phyloP scores from a whole-genome alignment of 2,113 vertebrate genomes.

The Heterotis niloticus region DNA sequence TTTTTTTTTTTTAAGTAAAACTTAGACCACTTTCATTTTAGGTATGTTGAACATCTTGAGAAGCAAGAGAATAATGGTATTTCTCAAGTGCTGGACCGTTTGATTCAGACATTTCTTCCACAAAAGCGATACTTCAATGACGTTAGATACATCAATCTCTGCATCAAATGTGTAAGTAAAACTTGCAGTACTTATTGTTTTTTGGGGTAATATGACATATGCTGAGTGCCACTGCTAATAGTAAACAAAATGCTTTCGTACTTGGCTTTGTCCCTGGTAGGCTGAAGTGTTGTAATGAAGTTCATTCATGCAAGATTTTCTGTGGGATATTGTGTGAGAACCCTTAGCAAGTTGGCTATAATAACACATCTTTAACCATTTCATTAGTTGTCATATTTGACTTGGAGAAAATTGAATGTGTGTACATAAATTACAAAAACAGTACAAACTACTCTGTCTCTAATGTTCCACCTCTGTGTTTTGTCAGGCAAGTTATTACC shows the following conservation, averaged over 20 bases:
- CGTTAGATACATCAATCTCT: constrained; percentile 71
- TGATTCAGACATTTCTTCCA: constrained; percentile 71
- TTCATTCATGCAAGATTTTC: neutral
- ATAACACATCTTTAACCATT: too few relatives aligned
- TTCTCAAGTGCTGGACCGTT: constrained; percentile 63
- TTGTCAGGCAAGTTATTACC: constrained; percentile 64
- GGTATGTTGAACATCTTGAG: constrained; percentile 74
- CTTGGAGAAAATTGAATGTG: too few relatives aligned
- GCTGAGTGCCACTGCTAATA: neutral
- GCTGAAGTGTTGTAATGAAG: too few relatives aligned
- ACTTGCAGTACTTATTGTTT: neutral
- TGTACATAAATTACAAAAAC: too few relatives aligned
- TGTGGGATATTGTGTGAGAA: neutral
- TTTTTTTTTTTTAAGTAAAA: neutral
- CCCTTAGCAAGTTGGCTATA: too few relatives aligned
- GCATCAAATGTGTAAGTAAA: constrained; percentile 77
- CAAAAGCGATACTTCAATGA: constrained; percentile 73
- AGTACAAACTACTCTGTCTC: neutral
- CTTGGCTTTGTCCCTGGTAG: too few relatives aligned
- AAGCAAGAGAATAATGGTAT: constrained; percentile 44
- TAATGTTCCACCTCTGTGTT: constrained; percentile 14
- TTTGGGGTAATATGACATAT: neutral
- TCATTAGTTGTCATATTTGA: too few relatives aligned
- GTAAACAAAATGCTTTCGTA: neutral
- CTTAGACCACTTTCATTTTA: constrained; percentile 41